Base-by-base conservation (phyloP, 2,888 invertebrate species). In the Lepidocyrtoides sp. region DNA sequence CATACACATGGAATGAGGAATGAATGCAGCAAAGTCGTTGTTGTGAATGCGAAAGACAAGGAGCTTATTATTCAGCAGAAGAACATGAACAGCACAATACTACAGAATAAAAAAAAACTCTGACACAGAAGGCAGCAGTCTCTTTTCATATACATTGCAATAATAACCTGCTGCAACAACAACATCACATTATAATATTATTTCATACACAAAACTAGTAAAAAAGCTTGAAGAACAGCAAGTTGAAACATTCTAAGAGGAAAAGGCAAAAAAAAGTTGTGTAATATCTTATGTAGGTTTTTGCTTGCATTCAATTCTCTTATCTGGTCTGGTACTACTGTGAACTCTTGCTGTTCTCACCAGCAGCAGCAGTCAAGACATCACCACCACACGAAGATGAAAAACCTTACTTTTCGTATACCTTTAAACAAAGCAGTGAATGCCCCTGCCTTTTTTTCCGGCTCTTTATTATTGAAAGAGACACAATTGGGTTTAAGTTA, bases 401-500 rank as follows among this genome's bases (percentile, higher is more conserved):
- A n/a, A n/a, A n/a, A n/a, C n/a, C n/a, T n/a, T n/a, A n/a, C n/a
- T n/a, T n/a, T n/a, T n/a, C n/a, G n/a, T n/a, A n/a, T n/a, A n/a
- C n/a, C n/a, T n/a, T n/a, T n/a, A n/a, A n/a, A n/a, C n/a, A n/a
- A n/a, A n/a, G n/a, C n/a, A n/a, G n/a, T n/a, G n/a, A n/a, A n/a
- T n/a, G n/a, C n/a, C n/a, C n/a, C n/a, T n/a, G n/a, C n/a, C 26
- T 14, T 60, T 26, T 17, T 66, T 29, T 8, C 29, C 0, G 66
- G 36, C 14, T 66, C 66, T 29, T 32, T 66, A 66, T 66, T 66
- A 66, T 66, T 66, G 66, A 66, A 66, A 66, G 32, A n/a, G 66
- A 66, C 66, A 66, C 66, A 66, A 66, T 66, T 66, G 66, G 66
- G 66, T 66, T 32, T 36, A 10, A 66, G 66, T 66, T 66, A 60